These are phyloP conservation scores for Apodemia duryi DNA, from an alignment of 2,888 invertebrate genomes.

Conservation along the genomic window DNA sequence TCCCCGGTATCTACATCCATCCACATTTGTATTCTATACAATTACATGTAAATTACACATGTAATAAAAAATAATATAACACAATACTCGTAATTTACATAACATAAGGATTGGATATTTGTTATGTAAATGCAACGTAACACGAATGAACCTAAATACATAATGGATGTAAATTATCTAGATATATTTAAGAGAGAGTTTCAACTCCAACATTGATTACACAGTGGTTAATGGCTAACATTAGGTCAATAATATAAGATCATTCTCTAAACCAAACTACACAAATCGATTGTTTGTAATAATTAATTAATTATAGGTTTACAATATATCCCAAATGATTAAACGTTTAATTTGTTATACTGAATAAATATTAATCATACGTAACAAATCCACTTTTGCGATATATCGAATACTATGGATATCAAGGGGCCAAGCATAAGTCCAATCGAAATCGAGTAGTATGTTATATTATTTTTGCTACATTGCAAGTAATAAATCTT, in stretches of 20 bases:
- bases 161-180: too few species aligned
- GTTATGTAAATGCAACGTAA: too few species aligned
- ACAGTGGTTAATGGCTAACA: not conserved
- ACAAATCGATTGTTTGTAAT: not conserved
- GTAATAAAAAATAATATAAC: too few species aligned
- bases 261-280: not conserved
- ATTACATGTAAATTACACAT: too few species aligned
- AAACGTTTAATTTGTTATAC: slow-evolving; percentile 6
- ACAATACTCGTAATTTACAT: too few species aligned
- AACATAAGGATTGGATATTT: too few species aligned
- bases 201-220: too few species aligned
- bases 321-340: not conserved
- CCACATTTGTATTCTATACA: too few species aligned
- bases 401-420: not conserved
- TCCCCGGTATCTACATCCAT: too few species aligned
- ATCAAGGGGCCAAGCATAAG: not conserved
- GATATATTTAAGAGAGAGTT: too few species aligned
- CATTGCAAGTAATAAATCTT: too few species aligned
- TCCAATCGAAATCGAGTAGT: slow-evolving; percentile 1
- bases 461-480: not conserved
- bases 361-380: slow-evolving; percentile 4
- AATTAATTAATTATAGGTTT: slow-evolving; percentile 3
- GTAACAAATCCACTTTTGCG: not conserved
- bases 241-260: not conserved
- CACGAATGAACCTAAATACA: too few species aligned